Conservation (phyloP, 2,113 vertebrate genomes). For the Meleagris gallopavo region DNA sequence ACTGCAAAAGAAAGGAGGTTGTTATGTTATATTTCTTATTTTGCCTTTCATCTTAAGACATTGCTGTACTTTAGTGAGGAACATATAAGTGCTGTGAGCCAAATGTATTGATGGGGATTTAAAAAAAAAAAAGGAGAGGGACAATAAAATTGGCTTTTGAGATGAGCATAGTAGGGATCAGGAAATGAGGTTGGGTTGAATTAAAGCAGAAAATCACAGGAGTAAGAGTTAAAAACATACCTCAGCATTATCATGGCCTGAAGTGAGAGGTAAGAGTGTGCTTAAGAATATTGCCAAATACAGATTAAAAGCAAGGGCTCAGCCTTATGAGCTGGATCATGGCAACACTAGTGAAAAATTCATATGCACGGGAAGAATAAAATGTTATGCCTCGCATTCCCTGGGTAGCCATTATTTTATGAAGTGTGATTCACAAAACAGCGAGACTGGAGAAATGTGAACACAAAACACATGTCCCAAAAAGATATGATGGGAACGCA, state of each 20-base stretch:
- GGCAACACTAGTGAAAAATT: background rate
- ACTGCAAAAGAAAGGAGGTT: background rate
- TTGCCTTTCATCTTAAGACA: background rate
- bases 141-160: background rate
- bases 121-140: background rate
- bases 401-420: conserved; percentile 51
- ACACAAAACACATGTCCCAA: conserved; percentile 57
- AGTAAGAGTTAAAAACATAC: background rate
- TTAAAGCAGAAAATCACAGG: background rate
- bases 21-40: background rate
- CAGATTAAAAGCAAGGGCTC: background rate
- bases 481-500: conserved; percentile 36
- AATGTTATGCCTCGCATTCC: background rate
- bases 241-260: background rate
- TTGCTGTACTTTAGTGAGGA: background rate
- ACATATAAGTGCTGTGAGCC: background rate
- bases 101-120: background rate
- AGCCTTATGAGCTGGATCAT: background rate
- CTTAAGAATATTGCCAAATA: background rate
- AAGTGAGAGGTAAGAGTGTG: background rate
- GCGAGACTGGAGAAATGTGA: background rate
- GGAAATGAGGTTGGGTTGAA: background rate
- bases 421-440: conserved; percentile 55
- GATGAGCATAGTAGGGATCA: background rate
- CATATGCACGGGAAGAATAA: background rate